Evolutionary conservation across 2,888 invertebrate genomes (phyloP).

Genomic region (Tiliacea citrago): DNA sequence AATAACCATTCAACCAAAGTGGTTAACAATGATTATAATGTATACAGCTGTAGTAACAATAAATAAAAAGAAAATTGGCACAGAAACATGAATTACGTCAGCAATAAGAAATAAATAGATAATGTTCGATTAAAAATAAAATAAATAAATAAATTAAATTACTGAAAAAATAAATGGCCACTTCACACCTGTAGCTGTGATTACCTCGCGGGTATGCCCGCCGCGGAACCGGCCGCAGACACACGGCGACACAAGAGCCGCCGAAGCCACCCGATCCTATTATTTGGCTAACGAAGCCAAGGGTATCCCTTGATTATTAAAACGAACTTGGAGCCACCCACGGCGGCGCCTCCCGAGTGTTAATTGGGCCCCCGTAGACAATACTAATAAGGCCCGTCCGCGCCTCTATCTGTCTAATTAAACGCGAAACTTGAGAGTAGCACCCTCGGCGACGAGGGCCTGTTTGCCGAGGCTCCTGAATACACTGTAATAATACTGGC

Average conservation of each 20-base stretch:
- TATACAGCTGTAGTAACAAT: slow-evolving; percentile 27
- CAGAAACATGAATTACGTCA: slow-evolving; percentile 25
- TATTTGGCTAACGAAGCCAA: slow-evolving; percentile 89
- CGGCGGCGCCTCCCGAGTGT: slow-evolving; percentile 86
- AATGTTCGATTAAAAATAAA: slow-evolving; percentile 66
- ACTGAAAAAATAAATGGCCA: slow-evolving; percentile 57
- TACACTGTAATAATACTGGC: slow-evolving; percentile 90
- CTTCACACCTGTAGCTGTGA: slow-evolving; percentile 70
- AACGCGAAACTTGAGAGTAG: slow-evolving; percentile 91
- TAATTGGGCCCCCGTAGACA: slow-evolving; percentile 91
- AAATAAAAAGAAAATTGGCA: slow-evolving; percentile 38
- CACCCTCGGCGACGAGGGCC: slow-evolving; percentile 88
- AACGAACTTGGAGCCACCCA: slow-evolving; percentile 88
- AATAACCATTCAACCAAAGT: slow-evolving; percentile 37
- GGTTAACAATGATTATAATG: slow-evolving; percentile 31
- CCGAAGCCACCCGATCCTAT: slow-evolving; percentile 84
- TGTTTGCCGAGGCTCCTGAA: slow-evolving; percentile 89
- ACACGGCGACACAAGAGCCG: slow-evolving; percentile 67
- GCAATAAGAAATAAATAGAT: slow-evolving; percentile 20
- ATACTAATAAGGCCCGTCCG: slow-evolving; percentile 91
- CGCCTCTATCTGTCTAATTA: slow-evolving; percentile 91
- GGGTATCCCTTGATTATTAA: slow-evolving; percentile 90
- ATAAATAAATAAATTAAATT: too few relatives aligned
- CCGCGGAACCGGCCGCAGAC: slow-evolving; percentile 49
- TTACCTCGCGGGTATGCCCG: slow-evolving; percentile 28